Evolutionary conservation across 2,888 invertebrate genomes (phyloP), one percentile per base, ranked within the genome.

Genomic region (Linnaemya vulpina): DNA sequence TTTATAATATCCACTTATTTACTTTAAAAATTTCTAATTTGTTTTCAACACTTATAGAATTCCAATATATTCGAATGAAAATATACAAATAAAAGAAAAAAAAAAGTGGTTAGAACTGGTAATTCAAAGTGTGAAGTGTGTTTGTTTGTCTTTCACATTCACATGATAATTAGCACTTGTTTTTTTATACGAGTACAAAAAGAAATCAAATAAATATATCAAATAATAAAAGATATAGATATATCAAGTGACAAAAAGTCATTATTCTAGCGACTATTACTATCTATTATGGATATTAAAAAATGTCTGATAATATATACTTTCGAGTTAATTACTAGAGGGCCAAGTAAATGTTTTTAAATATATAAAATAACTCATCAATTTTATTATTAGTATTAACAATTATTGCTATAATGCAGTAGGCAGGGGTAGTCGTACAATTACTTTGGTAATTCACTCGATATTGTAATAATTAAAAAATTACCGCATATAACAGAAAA

Each of bases 101-200:
- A 43, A 55, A 17, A 25, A 58, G 9, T 4, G 11, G n/a, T 30
- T 25, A 43, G 25, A 71, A 43, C 55, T 43, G 40, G 71, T 71
- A 43, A 60, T 49, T 49, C 17, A 60, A 38, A 38, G 11, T 20
- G 25, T 38, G n/a, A 60, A 38, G 17, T 38, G 30, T 13, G 30
- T 62, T 75, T 70, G 15, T 38, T 71, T 82, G n/a, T 22, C 55
- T 67, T 38, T 49, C 17, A 25, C 62, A 58, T 74, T 80, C 20
- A 75, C 51, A 75, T 40, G 40, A 51, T 75, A 75, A 75, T 75
- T 75, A 63, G 51, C 9, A 51, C 51, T 46, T 46, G 1, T 49
- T 62, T 49, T 62, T 11, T 35, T 30, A 13, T n/a, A n/a, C n/a
- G n/a, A n/a, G n/a, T n/a, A 62, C 1, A 60, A 60, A n/a, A 40